Base-by-base conservation (phyloP, 1,140 invertebrate species). In the Pogonus chalceus region DNA sequence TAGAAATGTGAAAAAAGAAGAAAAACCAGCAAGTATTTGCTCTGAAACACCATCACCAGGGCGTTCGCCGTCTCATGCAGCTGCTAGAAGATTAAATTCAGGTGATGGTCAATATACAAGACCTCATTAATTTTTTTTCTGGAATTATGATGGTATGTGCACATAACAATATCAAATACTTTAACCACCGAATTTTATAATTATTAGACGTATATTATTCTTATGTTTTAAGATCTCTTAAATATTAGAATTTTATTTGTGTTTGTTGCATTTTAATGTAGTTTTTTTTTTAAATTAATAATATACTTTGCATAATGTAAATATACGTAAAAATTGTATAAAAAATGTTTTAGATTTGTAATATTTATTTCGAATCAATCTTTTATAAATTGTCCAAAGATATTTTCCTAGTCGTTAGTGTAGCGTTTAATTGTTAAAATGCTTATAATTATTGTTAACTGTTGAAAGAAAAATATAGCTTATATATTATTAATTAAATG, bases 1-100 rank as follows among this genome's bases (percentile, higher is more conserved):
- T 60, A 74, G 80, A 3, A n/a, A n/a, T n/a, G 68, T 49, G 14
- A 51, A 62, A 23, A n/a, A 52, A n/a, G 26, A 23, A 31, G 26
- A 51, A 16, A 16, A 2, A 12, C 23, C 23, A 26, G 16, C 49
- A 10, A 4, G 10, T 20, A 7, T 18, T 21, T 1, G 4, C 26
- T 35, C 23, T 12, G 49, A 35, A 35, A 52, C 51, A 21, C 4
- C 35, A 23, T 23, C 31, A 22, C 35, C 35, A 4, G 51, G 51
- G 2, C 35, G 51, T 7, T 39, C 51, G 22, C 51, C 51, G 2
- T 21, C 18, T 14, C 37, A 2, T 53, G 49, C 12, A 39, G 52
- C 58, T 16, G 51, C 61, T 20, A 62, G 58, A 53, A 58, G 55
- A 50, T 46, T 52, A 3, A 55, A 54, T 48, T 50, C 61, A 23